Evolutionary conservation across 2,797 vertebrate species (phyloP).

Genomic region (Microchirus variegatus): DNA sequence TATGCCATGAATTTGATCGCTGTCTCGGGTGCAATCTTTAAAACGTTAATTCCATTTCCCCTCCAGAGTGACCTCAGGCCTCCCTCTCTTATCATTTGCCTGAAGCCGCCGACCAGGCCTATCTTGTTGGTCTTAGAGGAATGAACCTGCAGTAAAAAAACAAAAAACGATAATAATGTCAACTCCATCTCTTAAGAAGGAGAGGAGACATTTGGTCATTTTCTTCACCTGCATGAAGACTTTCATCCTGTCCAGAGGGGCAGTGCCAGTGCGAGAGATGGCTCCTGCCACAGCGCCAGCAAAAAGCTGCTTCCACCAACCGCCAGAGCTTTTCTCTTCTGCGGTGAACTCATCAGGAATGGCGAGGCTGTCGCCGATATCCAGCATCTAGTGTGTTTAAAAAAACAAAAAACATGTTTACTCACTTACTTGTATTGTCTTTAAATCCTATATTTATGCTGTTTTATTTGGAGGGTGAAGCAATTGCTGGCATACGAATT

Average conservation of each 20-base stretch:
- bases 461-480: too few species aligned
- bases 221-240: conserved; percentile 96
- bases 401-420: conserved; percentile 11
- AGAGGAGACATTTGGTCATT: neutral
- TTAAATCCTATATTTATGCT: too few species aligned
- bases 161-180: neutral
- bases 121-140: conserved; percentile 88
- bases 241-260: conserved; percentile 95
- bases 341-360: conserved; percentile 98
- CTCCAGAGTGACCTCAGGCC: conserved; percentile 92
- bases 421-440: neutral
- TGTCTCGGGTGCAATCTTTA: conserved; percentile 98
- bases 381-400: conserved; percentile 85
- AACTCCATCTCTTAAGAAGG: too few species aligned
- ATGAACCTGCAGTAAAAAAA: conserved; percentile 85
- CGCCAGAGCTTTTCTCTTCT: conserved; percentile 91
- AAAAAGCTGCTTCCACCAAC: conserved; percentile 94
- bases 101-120: conserved; percentile 87
- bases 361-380: conserved; percentile 94
- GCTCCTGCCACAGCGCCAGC: conserved; percentile 91
- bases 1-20: conserved; percentile 98
- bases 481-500: too few species aligned
- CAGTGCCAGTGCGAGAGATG: conserved; percentile 93
- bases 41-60: conserved; percentile 95
- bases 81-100: conserved; percentile 93